Percentiles rank a stretch among this genome's conserved stretches.
Evolutionary conservation across 2,797 vertebrate genomes (phyloP).

Genomic region (Anguilla megastoma): DNA sequence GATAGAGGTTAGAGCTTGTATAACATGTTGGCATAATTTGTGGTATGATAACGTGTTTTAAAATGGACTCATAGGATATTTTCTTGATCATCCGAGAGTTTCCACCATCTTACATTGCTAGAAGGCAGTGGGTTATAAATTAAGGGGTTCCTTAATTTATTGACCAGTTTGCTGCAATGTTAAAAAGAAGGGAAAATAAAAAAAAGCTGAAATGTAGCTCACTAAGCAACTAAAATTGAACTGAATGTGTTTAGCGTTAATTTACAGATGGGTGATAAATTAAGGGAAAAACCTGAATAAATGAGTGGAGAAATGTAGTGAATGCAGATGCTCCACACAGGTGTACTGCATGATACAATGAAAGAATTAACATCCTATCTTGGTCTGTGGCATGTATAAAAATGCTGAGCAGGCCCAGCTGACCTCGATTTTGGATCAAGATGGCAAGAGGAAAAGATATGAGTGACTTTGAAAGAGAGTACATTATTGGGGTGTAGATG

Average conservation of each 20-base stretch:
- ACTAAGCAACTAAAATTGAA: not conserved
- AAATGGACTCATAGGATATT: not conserved
- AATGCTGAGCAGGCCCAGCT: too few relatives aligned
- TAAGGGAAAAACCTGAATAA: too few relatives aligned
- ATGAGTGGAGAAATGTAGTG: too few relatives aligned
- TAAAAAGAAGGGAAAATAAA: not conserved
- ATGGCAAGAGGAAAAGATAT: too few relatives aligned
- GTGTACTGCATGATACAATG: too few relatives aligned
- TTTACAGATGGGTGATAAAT: too few relatives aligned
- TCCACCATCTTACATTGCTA: not conserved
- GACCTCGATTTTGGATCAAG: too few relatives aligned
- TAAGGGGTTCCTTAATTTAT: not conserved
- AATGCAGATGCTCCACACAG: too few relatives aligned
- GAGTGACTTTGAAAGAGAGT: too few relatives aligned
- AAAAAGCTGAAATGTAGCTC: not conserved
- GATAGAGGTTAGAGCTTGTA: not conserved
- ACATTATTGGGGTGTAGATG: too few relatives aligned
- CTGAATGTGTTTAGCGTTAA: not conserved
- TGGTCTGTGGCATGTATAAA: too few relatives aligned
- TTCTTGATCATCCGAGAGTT: not conserved
- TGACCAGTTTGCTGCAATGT: not conserved
- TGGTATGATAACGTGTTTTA: not conserved
- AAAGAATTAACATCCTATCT: too few relatives aligned
- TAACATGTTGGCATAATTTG: not conserved
- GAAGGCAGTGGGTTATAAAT: constrained; percentile 1